Evolutionary conservation across 2,113 vertebrate species (phyloP).

Genomic region (Halcyon senegalensis): DNA sequence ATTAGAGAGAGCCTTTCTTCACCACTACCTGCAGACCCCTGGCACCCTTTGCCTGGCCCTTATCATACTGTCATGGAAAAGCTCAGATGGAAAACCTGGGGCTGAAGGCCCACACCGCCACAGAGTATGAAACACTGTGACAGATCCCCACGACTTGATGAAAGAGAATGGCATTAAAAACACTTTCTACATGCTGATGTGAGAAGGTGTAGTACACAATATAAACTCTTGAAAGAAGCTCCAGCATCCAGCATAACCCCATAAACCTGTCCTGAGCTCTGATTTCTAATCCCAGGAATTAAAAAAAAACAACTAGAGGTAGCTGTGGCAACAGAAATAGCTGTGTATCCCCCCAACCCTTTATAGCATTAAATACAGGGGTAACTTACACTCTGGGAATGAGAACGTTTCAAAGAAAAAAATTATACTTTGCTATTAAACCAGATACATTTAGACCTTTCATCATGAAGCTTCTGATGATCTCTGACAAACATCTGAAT

Average conservation of each 20-base stretch:
- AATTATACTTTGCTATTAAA: slow-evolving; percentile 51
- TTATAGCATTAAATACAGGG: slow-evolving; percentile 57
- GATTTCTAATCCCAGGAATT: slow-evolving; percentile 36
- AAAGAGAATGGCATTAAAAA: not conserved
- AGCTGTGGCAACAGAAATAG: slow-evolving; percentile 68
- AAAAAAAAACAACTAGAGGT: not conserved
- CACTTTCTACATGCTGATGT: not conserved
- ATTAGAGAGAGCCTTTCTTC: not conserved
- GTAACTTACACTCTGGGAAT: slow-evolving; percentile 71
- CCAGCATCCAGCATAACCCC: not conserved
- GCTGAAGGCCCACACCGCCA: not conserved
- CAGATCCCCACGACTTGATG: not conserved
- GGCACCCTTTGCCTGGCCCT: not conserved
- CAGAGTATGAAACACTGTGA: not conserved
- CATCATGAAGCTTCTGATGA: slow-evolving; percentile 45
- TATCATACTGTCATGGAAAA: not conserved
- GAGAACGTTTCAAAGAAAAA: slow-evolving; percentile 37
- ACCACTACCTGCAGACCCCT: not conserved
- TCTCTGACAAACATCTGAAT: slow-evolving; percentile 48
- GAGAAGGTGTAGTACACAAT: not conserved
- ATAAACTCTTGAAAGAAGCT: not conserved
- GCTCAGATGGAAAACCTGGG: not conserved
- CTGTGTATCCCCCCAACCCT: slow-evolving; percentile 53
- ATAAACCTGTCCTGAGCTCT: slow-evolving; percentile 14
- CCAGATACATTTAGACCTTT: slow-evolving; percentile 56